A percentile compares a stretch with the other conserved stretches of the same genome.
These are phyloP conservation scores for Delphinapterus leucas DNA, from an alignment of 2,113 vertebrate genomes.

Conservation along the genomic window DNA sequence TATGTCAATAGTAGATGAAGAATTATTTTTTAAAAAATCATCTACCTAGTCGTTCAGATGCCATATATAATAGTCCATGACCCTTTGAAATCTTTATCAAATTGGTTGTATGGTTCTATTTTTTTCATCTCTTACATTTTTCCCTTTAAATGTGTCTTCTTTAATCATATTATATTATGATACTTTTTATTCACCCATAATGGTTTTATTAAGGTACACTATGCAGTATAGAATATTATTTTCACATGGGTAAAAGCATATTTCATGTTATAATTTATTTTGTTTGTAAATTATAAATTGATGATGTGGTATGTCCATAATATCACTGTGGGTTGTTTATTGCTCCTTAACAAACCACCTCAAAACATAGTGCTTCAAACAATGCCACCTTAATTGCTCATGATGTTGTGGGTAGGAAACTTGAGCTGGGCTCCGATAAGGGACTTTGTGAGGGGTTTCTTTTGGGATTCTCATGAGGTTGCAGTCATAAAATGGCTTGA, in stretches of 20 bases:
- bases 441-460: rapidly evolving
- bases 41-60: background rate
- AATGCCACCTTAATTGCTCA: background rate
- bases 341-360: background rate
- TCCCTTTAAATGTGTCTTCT: background rate
- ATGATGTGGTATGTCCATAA: background rate
- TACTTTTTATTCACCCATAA: background rate
- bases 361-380: background rate
- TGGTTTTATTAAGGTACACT: background rate
- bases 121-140: background rate
- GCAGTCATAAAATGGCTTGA: background rate
- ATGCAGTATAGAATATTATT: background rate
- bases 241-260: background rate
- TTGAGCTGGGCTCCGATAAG: background rate
- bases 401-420: background rate
- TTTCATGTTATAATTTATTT: background rate
- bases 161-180: background rate
- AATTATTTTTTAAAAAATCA: background rate
- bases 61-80: background rate
- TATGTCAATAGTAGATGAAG: background rate
- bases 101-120: background rate
- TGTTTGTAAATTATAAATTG: background rate
- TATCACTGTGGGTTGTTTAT: background rate
- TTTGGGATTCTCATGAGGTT: rapidly evolving
- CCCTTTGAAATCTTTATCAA: background rate